A percentile compares a stretch with the other conserved stretches of the same genome.
Evolutionary conservation across 1,140 invertebrate species (phyloP).

Genomic region (Choristoneura fumiferana): DNA sequence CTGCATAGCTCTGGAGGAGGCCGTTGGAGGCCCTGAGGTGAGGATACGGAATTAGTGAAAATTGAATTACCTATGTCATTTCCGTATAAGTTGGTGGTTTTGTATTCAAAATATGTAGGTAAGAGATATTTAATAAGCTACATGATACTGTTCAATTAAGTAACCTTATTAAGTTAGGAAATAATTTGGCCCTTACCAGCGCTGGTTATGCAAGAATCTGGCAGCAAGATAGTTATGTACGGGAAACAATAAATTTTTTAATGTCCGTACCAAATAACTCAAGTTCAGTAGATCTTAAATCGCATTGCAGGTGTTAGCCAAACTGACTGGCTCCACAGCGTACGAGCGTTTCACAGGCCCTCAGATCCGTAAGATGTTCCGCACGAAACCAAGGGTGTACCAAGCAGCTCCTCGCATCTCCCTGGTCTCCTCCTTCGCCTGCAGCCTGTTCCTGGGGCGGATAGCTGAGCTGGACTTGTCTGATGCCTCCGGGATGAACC

Average conservation of each 20-base stretch:
- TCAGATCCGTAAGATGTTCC: conserved; percentile 94
- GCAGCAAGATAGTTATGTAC: too few relatives aligned
- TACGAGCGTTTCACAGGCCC: conserved; percentile 96
- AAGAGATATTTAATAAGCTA: too few relatives aligned
- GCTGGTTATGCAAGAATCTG: too few relatives aligned
- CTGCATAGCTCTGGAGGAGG: conserved; percentile 88
- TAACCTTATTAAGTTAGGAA: too few relatives aligned
- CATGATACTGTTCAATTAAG: too few relatives aligned
- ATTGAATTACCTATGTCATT: conserved; percentile 12
- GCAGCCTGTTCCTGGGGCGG: conserved; percentile 92
- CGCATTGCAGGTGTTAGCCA: conserved; percentile 82
- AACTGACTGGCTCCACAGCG: conserved; percentile 94
- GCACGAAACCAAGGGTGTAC: conserved; percentile 86
- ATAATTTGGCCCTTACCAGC: too few relatives aligned
- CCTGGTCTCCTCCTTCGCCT: conserved; percentile 94
- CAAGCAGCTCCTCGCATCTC: conserved; percentile 93
- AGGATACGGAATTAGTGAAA: neutral
- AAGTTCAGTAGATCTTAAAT: too few relatives aligned
- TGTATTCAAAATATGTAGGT: too few relatives aligned
- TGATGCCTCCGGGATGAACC: conserved; percentile 98
- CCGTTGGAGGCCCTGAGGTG: conserved; percentile 88
- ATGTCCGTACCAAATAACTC: too few relatives aligned
- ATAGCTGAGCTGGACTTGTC: conserved; percentile 94
- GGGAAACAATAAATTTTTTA: too few relatives aligned
- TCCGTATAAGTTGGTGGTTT: conserved; percentile 9